Evolutionary conservation across 2,888 invertebrate genomes (phyloP).

Genomic region (Tinea semifulvella): DNA sequence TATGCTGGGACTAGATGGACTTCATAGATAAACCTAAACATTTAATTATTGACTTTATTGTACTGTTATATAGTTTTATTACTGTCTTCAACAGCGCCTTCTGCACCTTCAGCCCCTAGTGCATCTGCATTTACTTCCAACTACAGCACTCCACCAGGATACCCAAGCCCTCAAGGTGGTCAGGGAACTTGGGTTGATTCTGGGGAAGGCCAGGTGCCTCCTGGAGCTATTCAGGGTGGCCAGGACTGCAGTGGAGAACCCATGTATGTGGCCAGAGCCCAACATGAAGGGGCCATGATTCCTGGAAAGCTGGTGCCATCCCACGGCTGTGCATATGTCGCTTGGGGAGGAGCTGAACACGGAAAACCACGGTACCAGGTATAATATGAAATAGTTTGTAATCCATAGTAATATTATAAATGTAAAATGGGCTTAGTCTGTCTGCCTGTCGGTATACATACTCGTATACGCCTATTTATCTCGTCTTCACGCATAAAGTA

Average conservation of each 20-base stretch:
- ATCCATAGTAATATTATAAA: no score
- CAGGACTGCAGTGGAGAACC: constrained; percentile 66
- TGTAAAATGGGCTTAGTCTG: no score
- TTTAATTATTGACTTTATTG: no score
- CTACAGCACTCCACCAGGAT: constrained; percentile 20
- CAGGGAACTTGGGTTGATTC: constrained; percentile 68
- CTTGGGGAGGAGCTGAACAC: constrained; percentile 87
- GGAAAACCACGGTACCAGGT: constrained; percentile 80
- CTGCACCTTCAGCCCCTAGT: not conserved
- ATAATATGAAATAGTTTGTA: no score
- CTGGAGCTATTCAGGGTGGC: constrained; percentile 75
- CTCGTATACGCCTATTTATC: no score
- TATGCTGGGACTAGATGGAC: no score
- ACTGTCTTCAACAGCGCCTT: not conserved
- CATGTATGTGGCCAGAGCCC: constrained; percentile 75
- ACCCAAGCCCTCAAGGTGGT: constrained; percentile 23
- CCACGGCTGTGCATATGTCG: constrained; percentile 79
- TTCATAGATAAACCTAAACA: no score
- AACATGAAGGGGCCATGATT: constrained; percentile 79
- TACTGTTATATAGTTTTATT: no score
- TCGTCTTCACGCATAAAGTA: no score
- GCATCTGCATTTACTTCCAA: constrained; percentile 26
- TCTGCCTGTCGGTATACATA: no score
- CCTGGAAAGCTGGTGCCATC: constrained; percentile 84
- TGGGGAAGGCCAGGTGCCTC: constrained; percentile 71